A percentile compares a stretch with the other conserved stretches of the same genome.
These are phyloP conservation scores for Neoseiulus cucumeris DNA, from an alignment of 1,140 invertebrate genomes.

Conservation along the genomic window DNA sequence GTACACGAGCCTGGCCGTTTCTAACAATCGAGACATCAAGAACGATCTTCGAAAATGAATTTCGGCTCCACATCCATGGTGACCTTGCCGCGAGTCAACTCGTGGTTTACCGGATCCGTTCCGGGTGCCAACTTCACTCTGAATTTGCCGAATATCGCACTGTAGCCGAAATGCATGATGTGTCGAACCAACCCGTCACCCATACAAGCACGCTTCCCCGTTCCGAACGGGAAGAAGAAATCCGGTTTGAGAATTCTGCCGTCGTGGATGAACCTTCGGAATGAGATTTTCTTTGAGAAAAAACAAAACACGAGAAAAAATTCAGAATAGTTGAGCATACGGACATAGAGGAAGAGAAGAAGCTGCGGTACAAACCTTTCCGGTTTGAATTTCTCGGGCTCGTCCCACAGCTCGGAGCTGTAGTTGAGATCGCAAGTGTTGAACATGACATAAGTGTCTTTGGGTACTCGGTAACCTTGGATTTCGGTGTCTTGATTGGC, in stretches of 20 bases:
- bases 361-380: slow-evolving; percentile 36
- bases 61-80: neutral
- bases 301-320: too few relatives aligned
- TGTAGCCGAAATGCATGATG: slow-evolving; percentile 47
- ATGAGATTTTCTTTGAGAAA: too few relatives aligned
- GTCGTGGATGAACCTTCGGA: slow-evolving; percentile 29
- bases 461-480: slow-evolving; percentile 47
- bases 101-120: neutral
- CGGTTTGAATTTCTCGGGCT: slow-evolving; percentile 47
- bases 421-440: slow-evolving; percentile 67
- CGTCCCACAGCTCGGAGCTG: slow-evolving; percentile 46
- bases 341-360: too few relatives aligned
- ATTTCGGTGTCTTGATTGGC: slow-evolving; percentile 52
- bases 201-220: slow-evolving; percentile 60
- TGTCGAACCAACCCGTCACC: slow-evolving; percentile 61
- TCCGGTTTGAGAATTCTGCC: slow-evolving; percentile 26
- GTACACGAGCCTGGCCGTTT: neutral
- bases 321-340: too few relatives aligned
- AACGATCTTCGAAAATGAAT: neutral
- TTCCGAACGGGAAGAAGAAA: slow-evolving; percentile 66
- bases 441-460: slow-evolving; percentile 60
- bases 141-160: slow-evolving; percentile 50
- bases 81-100: neutral
- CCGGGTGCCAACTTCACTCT: slow-evolving; percentile 34
- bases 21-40: neutral